Conservation (phyloP, 2,113 vertebrate genomes). For the Hippocampus mohnikei region DNA sequence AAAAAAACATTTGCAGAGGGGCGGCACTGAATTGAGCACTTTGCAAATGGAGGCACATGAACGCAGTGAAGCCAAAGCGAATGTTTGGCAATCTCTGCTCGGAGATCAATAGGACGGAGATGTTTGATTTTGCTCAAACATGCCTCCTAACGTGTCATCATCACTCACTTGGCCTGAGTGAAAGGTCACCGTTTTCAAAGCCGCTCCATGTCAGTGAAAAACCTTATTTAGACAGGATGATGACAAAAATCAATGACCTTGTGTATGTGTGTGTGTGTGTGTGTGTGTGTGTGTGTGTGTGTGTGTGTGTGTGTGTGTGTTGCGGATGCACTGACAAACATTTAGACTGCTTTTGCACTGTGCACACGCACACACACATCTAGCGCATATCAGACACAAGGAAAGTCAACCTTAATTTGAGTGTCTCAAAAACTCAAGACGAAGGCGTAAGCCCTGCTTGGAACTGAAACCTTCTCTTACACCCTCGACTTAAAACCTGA, state of each 20-base stretch:
- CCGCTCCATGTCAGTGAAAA: background rate
- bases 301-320: too few species aligned
- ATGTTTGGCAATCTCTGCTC: background rate
- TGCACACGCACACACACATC: too few species aligned
- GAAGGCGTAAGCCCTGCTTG: too few species aligned
- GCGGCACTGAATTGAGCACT: background rate
- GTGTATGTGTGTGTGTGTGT: too few species aligned
- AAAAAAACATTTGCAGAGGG: too few species aligned
- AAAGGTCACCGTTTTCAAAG: background rate
- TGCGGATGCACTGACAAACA: too few species aligned
- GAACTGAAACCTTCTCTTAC: too few species aligned
- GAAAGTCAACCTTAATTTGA: too few species aligned
- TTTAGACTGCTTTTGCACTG: too few species aligned
- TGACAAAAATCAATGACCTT: background rate
- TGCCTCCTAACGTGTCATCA: background rate
- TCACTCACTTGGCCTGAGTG: background rate
- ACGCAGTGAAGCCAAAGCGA: background rate
- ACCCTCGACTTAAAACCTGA: background rate
- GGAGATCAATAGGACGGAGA: background rate
- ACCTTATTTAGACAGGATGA: background rate
- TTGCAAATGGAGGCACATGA: background rate
- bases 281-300: too few species aligned
- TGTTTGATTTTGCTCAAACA: background rate
- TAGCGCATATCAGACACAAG: too few species aligned
- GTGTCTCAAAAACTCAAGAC: too few species aligned